Conservation (phyloP, 2,113 vertebrate genomes). For the Hypanus sabinus region DNA sequence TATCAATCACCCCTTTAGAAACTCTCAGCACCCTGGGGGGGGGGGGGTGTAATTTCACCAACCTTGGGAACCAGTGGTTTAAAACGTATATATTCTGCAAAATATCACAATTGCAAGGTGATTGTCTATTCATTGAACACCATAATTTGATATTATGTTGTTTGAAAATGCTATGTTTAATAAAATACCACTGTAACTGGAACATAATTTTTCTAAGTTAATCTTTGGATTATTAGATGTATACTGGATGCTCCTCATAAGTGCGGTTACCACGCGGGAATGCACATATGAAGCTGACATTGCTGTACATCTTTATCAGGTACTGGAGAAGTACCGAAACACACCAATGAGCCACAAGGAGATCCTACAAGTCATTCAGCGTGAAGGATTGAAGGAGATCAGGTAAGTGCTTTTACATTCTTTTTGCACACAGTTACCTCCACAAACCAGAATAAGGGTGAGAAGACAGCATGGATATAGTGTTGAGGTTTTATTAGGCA, state of each 20-base stretch:
- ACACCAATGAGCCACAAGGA: constrained; percentile 99
- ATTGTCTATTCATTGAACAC: neutral
- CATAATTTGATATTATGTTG: neutral
- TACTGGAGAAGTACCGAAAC: constrained; percentile 95
- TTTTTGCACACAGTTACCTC: neutral
- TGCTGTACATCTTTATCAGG: constrained; percentile 57
- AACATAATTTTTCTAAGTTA: constrained; percentile 9
- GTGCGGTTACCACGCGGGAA: neutral
- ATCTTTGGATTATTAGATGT: constrained; percentile 8
- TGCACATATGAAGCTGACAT: constrained; percentile 15
- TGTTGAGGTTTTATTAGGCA: too few species aligned
- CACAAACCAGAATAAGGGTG: neutral
- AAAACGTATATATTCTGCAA: neutral
- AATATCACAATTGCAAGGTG: neutral
- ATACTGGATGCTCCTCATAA: constrained; percentile 38
- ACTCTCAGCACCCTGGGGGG: too few species aligned
- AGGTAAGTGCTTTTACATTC: constrained; percentile 62
- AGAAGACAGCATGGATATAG: neutral
- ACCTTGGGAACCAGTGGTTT: too few species aligned
- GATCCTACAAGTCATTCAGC: constrained; percentile 95
- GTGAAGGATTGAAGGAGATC: constrained; percentile 92
- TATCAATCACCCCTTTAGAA: too few species aligned
- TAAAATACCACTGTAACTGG: neutral
- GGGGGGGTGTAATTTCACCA: too few species aligned
- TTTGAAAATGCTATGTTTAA: neutral